These are phyloP conservation scores for Sphaerodactylus townsendi DNA, from an alignment of 2,113 vertebrate genomes.

Conservation along the genomic window DNA sequence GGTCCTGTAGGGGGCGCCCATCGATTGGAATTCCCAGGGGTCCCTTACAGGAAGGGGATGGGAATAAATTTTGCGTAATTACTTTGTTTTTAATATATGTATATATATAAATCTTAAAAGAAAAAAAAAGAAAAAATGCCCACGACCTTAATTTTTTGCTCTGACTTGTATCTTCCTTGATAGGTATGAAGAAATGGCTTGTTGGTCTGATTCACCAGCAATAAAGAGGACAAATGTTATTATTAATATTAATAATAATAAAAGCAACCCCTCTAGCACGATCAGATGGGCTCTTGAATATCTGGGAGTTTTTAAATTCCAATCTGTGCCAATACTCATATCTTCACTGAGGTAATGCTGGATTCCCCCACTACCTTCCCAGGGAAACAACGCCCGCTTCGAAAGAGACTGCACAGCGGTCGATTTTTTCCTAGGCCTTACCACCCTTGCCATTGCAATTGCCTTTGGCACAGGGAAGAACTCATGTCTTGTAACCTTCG, in stretches of 20 bases:
- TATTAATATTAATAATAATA: neutral
- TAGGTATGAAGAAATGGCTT: constrained; percentile 51
- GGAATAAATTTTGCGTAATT: constrained; percentile 44
- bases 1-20: neutral
- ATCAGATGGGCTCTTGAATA: neutral
- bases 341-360: neutral
- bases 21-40: neutral
- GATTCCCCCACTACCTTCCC: neutral
- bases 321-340: neutral
- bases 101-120: constrained; percentile 52
- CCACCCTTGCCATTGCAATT: neutral
- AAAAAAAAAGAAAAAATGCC: constrained; percentile 60
- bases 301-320: neutral
- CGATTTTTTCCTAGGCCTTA: neutral
- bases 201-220: constrained; percentile 69
- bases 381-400: neutral
- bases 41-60: constrained; percentile 15
- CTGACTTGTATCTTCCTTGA: constrained; percentile 67
- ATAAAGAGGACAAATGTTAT: constrained; percentile 24
- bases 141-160: constrained; percentile 72
- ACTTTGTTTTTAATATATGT: constrained; percentile 49
- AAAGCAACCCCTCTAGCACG: neutral
- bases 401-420: neutral
- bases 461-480: rapidly evolving
- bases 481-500: rapidly evolving